Conservation (phyloP, 92 coral and sea anemone species). For the Porites cylindrica region DNA sequence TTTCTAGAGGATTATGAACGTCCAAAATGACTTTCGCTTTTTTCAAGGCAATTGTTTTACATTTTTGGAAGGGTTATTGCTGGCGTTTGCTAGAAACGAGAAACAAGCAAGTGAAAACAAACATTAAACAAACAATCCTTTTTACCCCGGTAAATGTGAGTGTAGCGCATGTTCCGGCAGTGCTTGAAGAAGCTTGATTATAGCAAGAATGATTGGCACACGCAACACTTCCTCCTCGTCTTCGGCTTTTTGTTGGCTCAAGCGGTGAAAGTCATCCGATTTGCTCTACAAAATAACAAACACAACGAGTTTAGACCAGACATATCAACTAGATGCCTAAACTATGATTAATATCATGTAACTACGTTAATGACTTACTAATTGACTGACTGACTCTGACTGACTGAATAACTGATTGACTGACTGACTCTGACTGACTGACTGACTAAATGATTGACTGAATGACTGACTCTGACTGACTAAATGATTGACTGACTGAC, state of each 20-base stretch:
- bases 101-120: too few relatives aligned
- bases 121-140: neutral
- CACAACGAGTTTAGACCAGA: neutral
- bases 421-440: neutral
- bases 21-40: too few relatives aligned
- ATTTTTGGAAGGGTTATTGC: too few relatives aligned
- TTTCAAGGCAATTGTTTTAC: too few relatives aligned
- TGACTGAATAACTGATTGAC: neutral
- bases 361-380: neutral
- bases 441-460: too few relatives aligned
- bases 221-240: conserved; percentile 91
- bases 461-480: too few relatives aligned
- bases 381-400: neutral
- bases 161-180: conserved; percentile 92
- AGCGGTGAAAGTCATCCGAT: conserved; percentile 72
- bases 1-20: too few relatives aligned
- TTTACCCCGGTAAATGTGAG: conserved; percentile 94
- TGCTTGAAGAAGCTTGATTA: conserved; percentile 90
- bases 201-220: conserved; percentile 91
- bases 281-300: conserved; percentile 18
- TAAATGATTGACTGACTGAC: too few relatives aligned
- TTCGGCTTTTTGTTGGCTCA: conserved; percentile 78
- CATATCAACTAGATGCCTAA: too few relatives aligned
- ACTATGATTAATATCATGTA: neutral
- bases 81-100: too few relatives aligned